phyloP scores from a whole-genome alignment of 2,797 vertebrate genomes.

The Fundulus diaphanus region DNA sequence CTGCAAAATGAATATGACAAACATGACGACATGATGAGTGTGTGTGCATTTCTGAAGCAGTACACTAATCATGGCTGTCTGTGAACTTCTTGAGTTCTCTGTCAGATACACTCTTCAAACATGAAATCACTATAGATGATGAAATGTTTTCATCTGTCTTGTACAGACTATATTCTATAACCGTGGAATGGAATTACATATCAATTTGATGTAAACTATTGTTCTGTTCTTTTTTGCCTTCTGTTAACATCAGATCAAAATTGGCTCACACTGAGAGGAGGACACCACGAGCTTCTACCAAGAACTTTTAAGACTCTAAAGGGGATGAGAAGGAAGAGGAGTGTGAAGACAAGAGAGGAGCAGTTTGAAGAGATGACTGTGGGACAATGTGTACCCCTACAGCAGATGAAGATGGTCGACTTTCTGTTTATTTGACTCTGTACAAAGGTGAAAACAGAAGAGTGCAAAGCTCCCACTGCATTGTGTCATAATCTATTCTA shows the following conservation, averaged over 20 bases:
- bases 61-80: background rate
- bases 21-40: too few relatives aligned
- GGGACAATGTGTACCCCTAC: background rate
- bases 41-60: too few relatives aligned
- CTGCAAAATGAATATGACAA: too few relatives aligned
- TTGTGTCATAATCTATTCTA: slow-evolving; percentile 15
- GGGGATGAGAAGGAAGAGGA: slow-evolving; percentile 17
- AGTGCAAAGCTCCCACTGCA: background rate
- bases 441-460: slow-evolving; percentile 3
- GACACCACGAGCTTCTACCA: slow-evolving; percentile 27
- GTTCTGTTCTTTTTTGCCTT: slow-evolving; percentile 41
- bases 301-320: slow-evolving; percentile 26
- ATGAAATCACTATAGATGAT: background rate
- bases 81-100: background rate
- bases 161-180: background rate
- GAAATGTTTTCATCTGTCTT: background rate
- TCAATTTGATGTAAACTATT: background rate
- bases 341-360: background rate
- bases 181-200: background rate
- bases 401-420: slow-evolving; percentile 9
- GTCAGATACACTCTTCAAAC: background rate
- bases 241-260: slow-evolving; percentile 50
- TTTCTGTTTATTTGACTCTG: slow-evolving; percentile 3
- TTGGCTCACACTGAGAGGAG: slow-evolving; percentile 24
- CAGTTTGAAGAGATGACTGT: background rate